phyloP scores from a whole-genome alignment of 2,797 vertebrate species.

The Iguana delicatissima region DNA sequence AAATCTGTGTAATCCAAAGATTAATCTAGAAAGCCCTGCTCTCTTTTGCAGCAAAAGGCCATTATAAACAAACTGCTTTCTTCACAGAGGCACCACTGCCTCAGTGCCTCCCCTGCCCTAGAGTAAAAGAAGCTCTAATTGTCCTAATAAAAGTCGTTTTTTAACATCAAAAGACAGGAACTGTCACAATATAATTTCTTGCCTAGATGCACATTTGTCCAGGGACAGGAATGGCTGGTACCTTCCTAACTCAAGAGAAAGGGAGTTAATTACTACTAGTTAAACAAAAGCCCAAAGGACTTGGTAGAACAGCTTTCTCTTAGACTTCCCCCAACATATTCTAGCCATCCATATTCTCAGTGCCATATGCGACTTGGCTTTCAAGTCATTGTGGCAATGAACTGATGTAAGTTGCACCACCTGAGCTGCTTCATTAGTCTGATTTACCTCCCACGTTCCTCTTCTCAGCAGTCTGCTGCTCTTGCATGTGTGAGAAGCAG shows the following conservation, averaged over 20 bases:
- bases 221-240: conserved; percentile 66
- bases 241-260: conserved; percentile 39
- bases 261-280: conserved; percentile 62
- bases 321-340: conserved; percentile 58
- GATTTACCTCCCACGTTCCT: conserved; percentile 73
- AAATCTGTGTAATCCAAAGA: conserved; percentile 72
- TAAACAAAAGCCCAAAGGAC: conserved; percentile 57
- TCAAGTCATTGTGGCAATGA: conserved; percentile 69
- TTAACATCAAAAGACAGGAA: conserved; percentile 63
- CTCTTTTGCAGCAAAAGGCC: conserved; percentile 68
- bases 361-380: conserved; percentile 62
- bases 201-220: conserved; percentile 67
- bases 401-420: conserved; percentile 57
- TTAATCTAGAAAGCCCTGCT: conserved; percentile 74
- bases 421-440: conserved; percentile 75
- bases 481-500: conserved; percentile 64
- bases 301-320: conserved; percentile 57
- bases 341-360: conserved; percentile 57
- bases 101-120: conserved; percentile 63
- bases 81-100: conserved; percentile 49
- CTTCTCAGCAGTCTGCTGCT: conserved; percentile 68
- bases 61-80: conserved; percentile 68
- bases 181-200: conserved; percentile 75
- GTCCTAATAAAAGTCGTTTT: conserved; percentile 73
- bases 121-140: conserved; percentile 71